Evolutionary conservation across 2,888 invertebrate species (phyloP).

Genomic region (Incurvaria masculella): DNA sequence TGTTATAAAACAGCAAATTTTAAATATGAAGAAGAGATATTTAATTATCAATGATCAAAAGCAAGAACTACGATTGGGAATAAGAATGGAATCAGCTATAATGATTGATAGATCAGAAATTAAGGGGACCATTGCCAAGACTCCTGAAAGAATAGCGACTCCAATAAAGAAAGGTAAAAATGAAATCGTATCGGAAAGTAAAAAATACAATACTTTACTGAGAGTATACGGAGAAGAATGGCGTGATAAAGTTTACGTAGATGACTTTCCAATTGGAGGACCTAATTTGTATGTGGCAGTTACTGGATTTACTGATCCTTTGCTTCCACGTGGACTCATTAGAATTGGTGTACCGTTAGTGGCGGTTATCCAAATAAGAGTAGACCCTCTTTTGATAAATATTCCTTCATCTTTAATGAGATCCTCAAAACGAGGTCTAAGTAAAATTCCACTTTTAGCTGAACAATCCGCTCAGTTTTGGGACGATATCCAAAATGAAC

Average conservation of each 20-base stretch:
- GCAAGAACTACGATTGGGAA: constrained; percentile 36
- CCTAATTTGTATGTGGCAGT: constrained; percentile 53
- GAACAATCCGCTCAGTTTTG: constrained; percentile 35
- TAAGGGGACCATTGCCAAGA: constrained; percentile 28
- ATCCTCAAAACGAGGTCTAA: constrained; percentile 37
- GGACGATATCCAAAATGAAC: constrained; percentile 34
- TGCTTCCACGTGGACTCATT: constrained; percentile 28
- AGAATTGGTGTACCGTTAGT: constrained; percentile 38
- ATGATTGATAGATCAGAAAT: constrained; percentile 37
- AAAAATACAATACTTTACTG: constrained; percentile 46
- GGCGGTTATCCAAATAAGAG: constrained; percentile 41
- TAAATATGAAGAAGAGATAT: constrained; percentile 46
- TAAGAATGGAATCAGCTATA: constrained; percentile 34
- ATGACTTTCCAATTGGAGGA: constrained; percentile 51
- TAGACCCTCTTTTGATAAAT: constrained; percentile 24
- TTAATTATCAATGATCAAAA: constrained; percentile 37
- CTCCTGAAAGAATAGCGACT: constrained; percentile 19
- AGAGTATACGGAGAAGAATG: constrained; percentile 53
- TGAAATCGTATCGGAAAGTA: constrained; percentile 24
- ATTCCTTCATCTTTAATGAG: constrained; percentile 30
- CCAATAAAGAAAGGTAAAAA: constrained; percentile 29
- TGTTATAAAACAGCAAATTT: constrained; percentile 40
- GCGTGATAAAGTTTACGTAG: constrained; percentile 50
- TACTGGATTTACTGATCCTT: constrained; percentile 46
- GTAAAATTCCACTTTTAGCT: constrained; percentile 33